These are phyloP conservation scores for Cataglyphis albicans DNA, from an alignment of 2,888 invertebrate species.

Conservation along the genomic window DNA sequence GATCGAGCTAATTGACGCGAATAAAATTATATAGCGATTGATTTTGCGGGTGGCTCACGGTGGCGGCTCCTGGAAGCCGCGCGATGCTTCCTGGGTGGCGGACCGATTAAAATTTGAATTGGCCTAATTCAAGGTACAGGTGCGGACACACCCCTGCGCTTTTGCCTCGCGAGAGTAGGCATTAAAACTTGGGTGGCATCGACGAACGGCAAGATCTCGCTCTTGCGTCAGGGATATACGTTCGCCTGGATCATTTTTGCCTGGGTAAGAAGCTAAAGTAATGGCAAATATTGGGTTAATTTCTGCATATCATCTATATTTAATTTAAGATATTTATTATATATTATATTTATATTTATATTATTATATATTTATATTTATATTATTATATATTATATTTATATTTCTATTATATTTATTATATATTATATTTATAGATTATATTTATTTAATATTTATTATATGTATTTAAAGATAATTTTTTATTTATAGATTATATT, in stretches of 20 bases:
- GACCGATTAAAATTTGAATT: constrained; percentile 70
- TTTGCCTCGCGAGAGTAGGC: constrained; percentile 45
- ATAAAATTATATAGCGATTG: constrained; percentile 48
- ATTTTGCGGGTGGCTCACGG: constrained; percentile 43
- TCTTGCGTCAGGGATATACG: constrained; percentile 30
- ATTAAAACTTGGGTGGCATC: constrained; percentile 56
- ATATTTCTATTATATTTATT: too few relatives aligned
- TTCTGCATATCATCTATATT: constrained; percentile 17
- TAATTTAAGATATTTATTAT: background rate
- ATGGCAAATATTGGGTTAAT: constrained; percentile 23
- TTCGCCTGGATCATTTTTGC: constrained; percentile 13
- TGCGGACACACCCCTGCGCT: constrained; percentile 56
- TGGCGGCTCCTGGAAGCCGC: constrained; percentile 48
- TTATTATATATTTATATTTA: too few relatives aligned
- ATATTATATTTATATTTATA: too few relatives aligned
- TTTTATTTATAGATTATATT: too few relatives aligned
- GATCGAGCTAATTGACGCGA: constrained; percentile 45
- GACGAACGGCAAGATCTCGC: constrained; percentile 39
- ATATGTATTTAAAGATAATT: too few relatives aligned
- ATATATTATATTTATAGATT: too few relatives aligned
- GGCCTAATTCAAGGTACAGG: constrained; percentile 71
- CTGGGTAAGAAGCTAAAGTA: constrained; percentile 24
- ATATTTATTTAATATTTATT: too few relatives aligned
- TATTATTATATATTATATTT: too few relatives aligned
- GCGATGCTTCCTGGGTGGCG: constrained; percentile 70